Percentiles rank a stretch among this genome's conserved stretches.
Conservation (phyloP, 2,888 invertebrate genomes). For the Morpho helenor region DNA sequence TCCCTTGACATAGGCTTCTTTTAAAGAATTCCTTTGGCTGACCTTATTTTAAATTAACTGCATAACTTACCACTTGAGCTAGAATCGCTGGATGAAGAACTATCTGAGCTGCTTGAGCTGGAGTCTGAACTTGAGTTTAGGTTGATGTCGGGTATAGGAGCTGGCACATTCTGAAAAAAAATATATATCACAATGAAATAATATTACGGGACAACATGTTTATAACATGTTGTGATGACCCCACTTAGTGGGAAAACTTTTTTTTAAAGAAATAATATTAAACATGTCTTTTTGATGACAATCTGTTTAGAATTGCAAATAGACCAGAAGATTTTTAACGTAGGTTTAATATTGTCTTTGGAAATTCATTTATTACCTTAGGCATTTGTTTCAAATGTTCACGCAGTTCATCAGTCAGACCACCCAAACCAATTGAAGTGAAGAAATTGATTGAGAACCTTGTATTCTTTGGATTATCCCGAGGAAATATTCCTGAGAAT, state of each 20-base stretch:
- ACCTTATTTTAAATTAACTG: too few species aligned
- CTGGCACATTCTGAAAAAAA: conserved; percentile 57
- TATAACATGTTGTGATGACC: too few species aligned
- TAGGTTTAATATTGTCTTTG: too few species aligned
- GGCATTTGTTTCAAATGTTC: conserved; percentile 92
- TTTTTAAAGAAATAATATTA: too few species aligned
- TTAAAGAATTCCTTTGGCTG: too few species aligned
- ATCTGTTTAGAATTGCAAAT: too few species aligned
- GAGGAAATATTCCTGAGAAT: conserved; percentile 95
- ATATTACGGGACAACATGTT: too few species aligned
- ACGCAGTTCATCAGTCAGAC: conserved; percentile 94
- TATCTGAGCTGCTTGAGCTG: conserved; percentile 51
- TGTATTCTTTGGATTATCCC: conserved; percentile 97
- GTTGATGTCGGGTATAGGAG: conserved; percentile 57
- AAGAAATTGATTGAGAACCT: conserved; percentile 99
- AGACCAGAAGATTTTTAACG: too few species aligned
- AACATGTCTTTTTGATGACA: too few species aligned
- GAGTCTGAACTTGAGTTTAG: conserved; percentile 58
- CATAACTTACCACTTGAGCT: conserved; percentile 52
- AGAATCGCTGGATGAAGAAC: conserved; percentile 57
- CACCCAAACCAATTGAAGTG: conserved; percentile 97
- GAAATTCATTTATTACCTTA: conserved; percentile 77
- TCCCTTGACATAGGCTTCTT: too few species aligned
- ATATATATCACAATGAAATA: too few species aligned
- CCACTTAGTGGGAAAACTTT: too few species aligned